Base-by-base conservation (phyloP, 2,797 vertebrate genomes). In the Varecia variegata region DNA sequence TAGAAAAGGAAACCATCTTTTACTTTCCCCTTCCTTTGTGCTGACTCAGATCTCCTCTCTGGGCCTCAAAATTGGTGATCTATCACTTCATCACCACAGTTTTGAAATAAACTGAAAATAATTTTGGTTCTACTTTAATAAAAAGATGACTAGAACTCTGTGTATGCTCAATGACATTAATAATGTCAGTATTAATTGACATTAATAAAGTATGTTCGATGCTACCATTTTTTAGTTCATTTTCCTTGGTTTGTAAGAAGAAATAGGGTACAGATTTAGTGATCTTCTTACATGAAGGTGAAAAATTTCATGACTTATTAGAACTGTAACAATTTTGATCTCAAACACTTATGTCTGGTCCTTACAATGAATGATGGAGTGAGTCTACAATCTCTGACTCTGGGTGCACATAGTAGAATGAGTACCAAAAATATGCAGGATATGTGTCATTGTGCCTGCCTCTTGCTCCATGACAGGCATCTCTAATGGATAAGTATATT, bases 161-260 rank as follows among this genome's bases (percentile, higher is more conserved):
- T 84, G 25, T 35, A 43, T 67, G 32, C 13, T 94, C 11, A 43
- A 11, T 71, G 68, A 40, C 23, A 18, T 18, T 65, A 92, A 50
- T 73, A 93, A 35, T 88, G 25, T 89, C 18, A 70, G 13, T 79
- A 32, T 58, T 90, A 54, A 77, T 43, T 35, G 21, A n/a, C 30
- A 35, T 35, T 40, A 84, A 84, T 70, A 94, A 47, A 0, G 0
- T 70, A 20, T 40, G 13, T 52, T n/a, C 32, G 90, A 7, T 74
- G 47, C 21, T 76, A 17, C 35, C 9, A 77, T 54, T 73, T 84
- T 82, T 77, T 11, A 38, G 25, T 35, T 95, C 12, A 62, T 81
- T 93, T 82, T 71, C 17, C 58, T 38, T 87, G 32, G 15, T 71
- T 95, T 94, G 14, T 93, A 83, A 83, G 68, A 94, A 76, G 11